phyloP scores from a whole-genome alignment of 2,113 vertebrate genomes.

The Eleginops maclovinus region DNA sequence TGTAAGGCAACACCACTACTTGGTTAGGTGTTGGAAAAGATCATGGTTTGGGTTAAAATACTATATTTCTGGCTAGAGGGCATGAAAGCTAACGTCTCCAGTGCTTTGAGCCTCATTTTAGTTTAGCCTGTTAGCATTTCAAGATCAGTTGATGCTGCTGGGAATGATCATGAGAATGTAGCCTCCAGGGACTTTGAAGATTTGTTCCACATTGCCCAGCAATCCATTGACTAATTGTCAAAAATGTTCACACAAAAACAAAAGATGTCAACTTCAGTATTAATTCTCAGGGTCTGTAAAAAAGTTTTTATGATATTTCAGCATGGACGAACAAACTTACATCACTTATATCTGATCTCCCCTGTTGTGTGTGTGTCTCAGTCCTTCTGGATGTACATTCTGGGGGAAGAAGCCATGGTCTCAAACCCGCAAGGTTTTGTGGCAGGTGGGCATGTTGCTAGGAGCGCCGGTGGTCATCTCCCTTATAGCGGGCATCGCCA shows the following conservation, averaged over 20 bases:
- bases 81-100: too few relatives aligned
- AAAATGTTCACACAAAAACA: too few relatives aligned
- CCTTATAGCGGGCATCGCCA: slow-evolving; percentile 88
- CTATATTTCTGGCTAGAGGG: too few relatives aligned
- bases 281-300: neutral
- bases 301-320: neutral
- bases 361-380: slow-evolving; percentile 59
- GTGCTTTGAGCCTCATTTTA: too few relatives aligned
- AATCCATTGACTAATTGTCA: too few relatives aligned
- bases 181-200: too few relatives aligned
- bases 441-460: slow-evolving; percentile 92
- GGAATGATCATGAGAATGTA: neutral
- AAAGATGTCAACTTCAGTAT: neutral
- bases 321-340: neutral
- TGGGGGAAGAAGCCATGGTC: slow-evolving; percentile 94
- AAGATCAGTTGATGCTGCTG: neutral
- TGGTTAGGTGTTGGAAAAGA: too few relatives aligned
- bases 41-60: too few relatives aligned
- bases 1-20: too few relatives aligned
- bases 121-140: neutral
- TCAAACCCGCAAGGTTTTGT: slow-evolving; percentile 87
- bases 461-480: slow-evolving; percentile 91
- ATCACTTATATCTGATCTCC: neutral
- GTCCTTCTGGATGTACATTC: slow-evolving; percentile 92
- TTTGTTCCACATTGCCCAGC: too few relatives aligned